A percentile compares a stretch with the other conserved stretches of the same genome.
Evolutionary conservation across 2,113 vertebrate genomes (phyloP).

Genomic region (Pelecanus crispus): DNA sequence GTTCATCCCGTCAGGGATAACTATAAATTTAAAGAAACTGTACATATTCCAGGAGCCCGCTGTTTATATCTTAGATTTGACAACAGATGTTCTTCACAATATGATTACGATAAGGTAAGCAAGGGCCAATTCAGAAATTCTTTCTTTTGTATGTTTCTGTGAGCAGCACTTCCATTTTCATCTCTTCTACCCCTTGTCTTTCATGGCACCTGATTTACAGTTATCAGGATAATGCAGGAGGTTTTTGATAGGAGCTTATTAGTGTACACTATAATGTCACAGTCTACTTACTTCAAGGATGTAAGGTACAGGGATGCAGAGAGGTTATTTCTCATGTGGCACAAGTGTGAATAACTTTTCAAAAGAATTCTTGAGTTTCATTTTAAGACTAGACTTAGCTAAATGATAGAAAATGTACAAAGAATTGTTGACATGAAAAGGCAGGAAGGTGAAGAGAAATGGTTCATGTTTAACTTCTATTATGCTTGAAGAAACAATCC

Average conservation of each 20-base stretch:
- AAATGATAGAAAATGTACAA: not conserved
- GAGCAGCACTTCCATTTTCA: constrained; percentile 23
- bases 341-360: not conserved
- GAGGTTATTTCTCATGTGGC: not conserved
- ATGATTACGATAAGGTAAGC: constrained; percentile 97
- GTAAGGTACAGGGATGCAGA: not conserved
- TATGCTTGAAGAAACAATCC: not conserved
- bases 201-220: not conserved
- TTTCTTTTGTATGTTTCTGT: not conserved
- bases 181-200: constrained; percentile 9
- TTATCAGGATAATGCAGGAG: not conserved
- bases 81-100: constrained; percentile 96
- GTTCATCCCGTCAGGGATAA: constrained; percentile 97
- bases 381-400: not conserved
- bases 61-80: constrained; percentile 97
- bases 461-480: not conserved
- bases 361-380: not conserved
- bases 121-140: not conserved
- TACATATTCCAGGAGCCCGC: constrained; percentile 95
- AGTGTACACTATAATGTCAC: not conserved
- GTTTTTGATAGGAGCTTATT: not conserved
- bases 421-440: not conserved
- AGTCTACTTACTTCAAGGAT: not conserved
- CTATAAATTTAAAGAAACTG: constrained; percentile 98
- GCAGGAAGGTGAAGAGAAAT: not conserved